Evolutionary conservation across 2,888 invertebrate genomes (phyloP), one percentile per base, ranked within the genome.

Genomic region (Adela reaumurella): DNA sequence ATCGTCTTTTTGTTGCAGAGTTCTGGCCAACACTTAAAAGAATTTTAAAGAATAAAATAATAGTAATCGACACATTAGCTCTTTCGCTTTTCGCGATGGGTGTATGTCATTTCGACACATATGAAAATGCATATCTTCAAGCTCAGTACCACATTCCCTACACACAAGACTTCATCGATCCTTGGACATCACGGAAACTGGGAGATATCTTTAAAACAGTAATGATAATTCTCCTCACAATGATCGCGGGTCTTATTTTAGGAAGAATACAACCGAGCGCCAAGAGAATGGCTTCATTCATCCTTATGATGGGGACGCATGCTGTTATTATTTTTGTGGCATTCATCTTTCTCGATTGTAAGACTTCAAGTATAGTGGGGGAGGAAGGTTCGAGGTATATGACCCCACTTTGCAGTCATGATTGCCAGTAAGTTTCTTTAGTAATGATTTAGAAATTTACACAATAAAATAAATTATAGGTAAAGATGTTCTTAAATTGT

Each of bases 111-210:
- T 85, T 81, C 50, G 59, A 67, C 2, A 59, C 68, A 16, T 74
- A 81, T 52, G 83, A 85, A 62, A 77, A 83, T 53, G 65, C 70
- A 46, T 83, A 82, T 56, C 65, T 84, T 55, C 83, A 84, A 57
- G 77, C 85, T 0, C 73, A 82, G 53, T 86, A 83, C 62, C 79
- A 80, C 50, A 63, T 83, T 19, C 79, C 84, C 1, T 56, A 67
- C 47, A 82, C 73, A 17, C 61, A 65, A 46, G 76, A 83, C 6
- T 71, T 83, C 19, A 64, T 66, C 1, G 83, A 84, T 58, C 81
- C 83, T n/a, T 72, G 81, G 61, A 59, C 67, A 5, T 74, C 81
- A 1, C 69, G 83, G 51, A 65, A 82, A 48, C 59, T 81, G 2
- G 66, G 73, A 16, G 81, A 74, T 59, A 64, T 83, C n/a, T 54